Percentiles rank a stretch among this genome's conserved stretches.
Conservation (phyloP, 2,797 vertebrate genomes). For the Leptatherina wallacei region DNA sequence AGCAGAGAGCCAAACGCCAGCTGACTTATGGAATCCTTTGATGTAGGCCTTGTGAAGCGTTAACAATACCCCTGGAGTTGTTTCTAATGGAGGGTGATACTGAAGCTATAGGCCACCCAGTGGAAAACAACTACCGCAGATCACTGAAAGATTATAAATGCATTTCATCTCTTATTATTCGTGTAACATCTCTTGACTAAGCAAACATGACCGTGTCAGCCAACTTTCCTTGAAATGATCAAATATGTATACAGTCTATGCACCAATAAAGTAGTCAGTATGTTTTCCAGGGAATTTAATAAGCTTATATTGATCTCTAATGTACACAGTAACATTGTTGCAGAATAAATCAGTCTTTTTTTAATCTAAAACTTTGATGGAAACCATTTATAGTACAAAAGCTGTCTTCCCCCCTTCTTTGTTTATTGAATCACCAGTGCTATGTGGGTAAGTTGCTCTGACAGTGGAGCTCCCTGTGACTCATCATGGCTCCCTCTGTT, state of each 20-base stretch:
- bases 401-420: background rate
- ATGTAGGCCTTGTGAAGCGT: conserved; percentile 37
- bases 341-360: conserved; percentile 2
- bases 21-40: conserved; percentile 70
- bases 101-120: conserved; percentile 46
- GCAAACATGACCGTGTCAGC: conserved; percentile 39
- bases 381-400: background rate
- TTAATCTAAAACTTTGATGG: background rate
- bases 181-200: conserved; percentile 32
- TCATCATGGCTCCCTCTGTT: conserved; percentile 54
- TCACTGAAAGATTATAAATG: conserved; percentile 6
- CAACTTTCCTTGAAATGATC: conserved; percentile 39
- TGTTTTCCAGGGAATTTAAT: conserved; percentile 23
- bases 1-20: conserved; percentile 61
- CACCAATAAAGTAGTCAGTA: conserved; percentile 3
- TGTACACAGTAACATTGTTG: background rate
- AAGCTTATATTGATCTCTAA: background rate
- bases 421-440: conserved; percentile 27
- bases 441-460: conserved; percentile 36
- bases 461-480: conserved; percentile 48
- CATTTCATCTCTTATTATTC: conserved; percentile 39
- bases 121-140: background rate
- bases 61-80: conserved; percentile 6
- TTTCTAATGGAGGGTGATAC: conserved; percentile 30
- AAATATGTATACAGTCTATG: conserved; percentile 17